phyloP scores from a whole-genome alignment of 2,888 invertebrate species.

The Ceramica pisi region DNA sequence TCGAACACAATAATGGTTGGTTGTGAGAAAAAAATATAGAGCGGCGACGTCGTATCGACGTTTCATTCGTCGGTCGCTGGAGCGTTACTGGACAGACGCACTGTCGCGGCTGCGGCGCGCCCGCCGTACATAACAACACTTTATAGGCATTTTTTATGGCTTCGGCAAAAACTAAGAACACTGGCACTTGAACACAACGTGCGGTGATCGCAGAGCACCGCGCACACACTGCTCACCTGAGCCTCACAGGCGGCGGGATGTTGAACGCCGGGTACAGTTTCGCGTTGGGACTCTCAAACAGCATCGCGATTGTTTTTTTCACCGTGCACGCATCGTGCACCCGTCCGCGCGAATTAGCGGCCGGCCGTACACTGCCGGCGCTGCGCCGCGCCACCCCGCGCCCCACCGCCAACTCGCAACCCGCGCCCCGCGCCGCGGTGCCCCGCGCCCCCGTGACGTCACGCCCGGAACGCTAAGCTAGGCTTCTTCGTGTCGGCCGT shows the following conservation, averaged over 20 bases:
- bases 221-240: constrained; percentile 84
- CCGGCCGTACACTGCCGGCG: constrained; percentile 84
- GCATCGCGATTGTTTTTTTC: constrained; percentile 90
- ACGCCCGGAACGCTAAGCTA: constrained; percentile 77
- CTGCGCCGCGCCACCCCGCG: constrained; percentile 70
- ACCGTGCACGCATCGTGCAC: constrained; percentile 84
- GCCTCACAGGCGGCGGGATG: constrained; percentile 93
- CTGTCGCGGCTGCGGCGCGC: constrained; percentile 74
- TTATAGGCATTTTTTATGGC: constrained; percentile 79
- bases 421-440: constrained; percentile 69
- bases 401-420: constrained; percentile 67
- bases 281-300: constrained; percentile 94
- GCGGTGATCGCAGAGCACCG: constrained; percentile 50
- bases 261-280: constrained; percentile 93
- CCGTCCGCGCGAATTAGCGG: constrained; percentile 79
- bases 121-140: constrained; percentile 78
- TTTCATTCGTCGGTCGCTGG: constrained; percentile 74
- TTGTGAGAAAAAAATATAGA: constrained; percentile 65
- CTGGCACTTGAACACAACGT: constrained; percentile 73
- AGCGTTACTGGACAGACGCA: constrained; percentile 78
- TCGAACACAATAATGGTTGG: constrained; percentile 60
- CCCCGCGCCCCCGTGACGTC: constrained; percentile 84
- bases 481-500: constrained; percentile 74
- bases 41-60: constrained; percentile 81
- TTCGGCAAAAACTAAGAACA: constrained; percentile 76